Evolutionary conservation across 1,140 invertebrate genomes (phyloP), one percentile per base, ranked within the genome.

Genomic region (Manduca sexta): DNA sequence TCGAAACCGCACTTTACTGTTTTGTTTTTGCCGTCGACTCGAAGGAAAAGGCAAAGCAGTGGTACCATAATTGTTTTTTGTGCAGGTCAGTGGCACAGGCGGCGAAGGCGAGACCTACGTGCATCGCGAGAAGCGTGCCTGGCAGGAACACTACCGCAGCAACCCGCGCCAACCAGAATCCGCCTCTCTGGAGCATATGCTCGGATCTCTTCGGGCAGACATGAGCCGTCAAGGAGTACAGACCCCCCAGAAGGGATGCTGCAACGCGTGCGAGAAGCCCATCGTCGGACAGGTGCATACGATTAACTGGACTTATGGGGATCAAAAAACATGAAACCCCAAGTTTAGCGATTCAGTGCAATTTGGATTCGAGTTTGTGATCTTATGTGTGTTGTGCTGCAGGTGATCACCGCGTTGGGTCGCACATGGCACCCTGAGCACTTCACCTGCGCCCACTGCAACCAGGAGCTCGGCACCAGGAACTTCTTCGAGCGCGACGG

Each of bases 351-450:
- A 17, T 45, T 29, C 33, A n/a, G 13, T 12, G 33, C 13, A 14
- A 12, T 5, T 35, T 7, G 43, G 12, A 18, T 5, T 29, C 18
- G 29, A 12, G 41, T 31, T 12, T 13, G 8, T 33, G n/a, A 21
- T 11, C 11, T 14, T 12, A 11, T 12, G 14, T 16, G 31, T 49
- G 71, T 5, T 58, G 35, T 54, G 46, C 49, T 64, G 29, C 88
- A 93, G 90, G 94, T 96, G 43, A 95, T 98, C 61, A 98, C 97
- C 26, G 98, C 98, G 1, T 74, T 99, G 60, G 98, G 98, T 17
- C 96, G 97, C 84, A 98, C 97, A n/a, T 99, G 97, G 97, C 98
- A 99, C 86, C 97, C 98, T 8, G 98, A 99, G 87, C 98, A 99
- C 82, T 99, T 99, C 86, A 95, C 93, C 3, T 99, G 98, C 88